A percentile compares a stretch with the other conserved stretches of the same genome.
Conservation (phyloP, 2,113 vertebrate species). For the Platysteira castanea region DNA sequence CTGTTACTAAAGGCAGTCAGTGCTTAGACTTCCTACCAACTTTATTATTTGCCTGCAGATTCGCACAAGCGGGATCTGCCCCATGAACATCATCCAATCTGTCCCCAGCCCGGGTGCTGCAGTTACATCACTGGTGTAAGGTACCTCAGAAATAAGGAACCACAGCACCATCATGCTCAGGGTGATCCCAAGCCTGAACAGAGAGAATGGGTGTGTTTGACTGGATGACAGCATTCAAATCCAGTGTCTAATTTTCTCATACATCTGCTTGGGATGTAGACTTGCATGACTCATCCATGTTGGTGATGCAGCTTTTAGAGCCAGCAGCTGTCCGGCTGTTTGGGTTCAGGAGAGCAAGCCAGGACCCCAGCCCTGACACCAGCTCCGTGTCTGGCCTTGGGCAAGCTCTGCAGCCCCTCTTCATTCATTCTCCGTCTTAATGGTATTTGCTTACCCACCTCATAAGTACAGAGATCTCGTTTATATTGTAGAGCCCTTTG, state of each 20-base stretch:
- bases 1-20: rapidly evolving
- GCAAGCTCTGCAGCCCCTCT: background rate
- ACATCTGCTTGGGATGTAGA: background rate
- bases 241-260: background rate
- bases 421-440: background rate
- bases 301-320: background rate
- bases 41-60: background rate
- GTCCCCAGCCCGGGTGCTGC: background rate
- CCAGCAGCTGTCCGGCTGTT: background rate
- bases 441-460: slow-evolving; percentile 17
- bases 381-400: background rate
- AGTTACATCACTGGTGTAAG: rapidly evolving
- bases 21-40: background rate
- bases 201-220: background rate
- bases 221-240: background rate
- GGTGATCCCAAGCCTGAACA: background rate
- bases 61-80: background rate
- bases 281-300: rapidly evolving
- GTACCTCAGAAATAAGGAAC: background rate
- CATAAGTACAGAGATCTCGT: background rate
- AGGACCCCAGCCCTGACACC: background rate
- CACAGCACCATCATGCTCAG: background rate
- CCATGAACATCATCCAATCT: rapidly evolving
- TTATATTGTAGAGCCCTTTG: slow-evolving; percentile 45
- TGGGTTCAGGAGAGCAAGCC: background rate